phyloP scores from a whole-genome alignment of 2,797 vertebrate species.

The Petrocephalus sullivani region DNA sequence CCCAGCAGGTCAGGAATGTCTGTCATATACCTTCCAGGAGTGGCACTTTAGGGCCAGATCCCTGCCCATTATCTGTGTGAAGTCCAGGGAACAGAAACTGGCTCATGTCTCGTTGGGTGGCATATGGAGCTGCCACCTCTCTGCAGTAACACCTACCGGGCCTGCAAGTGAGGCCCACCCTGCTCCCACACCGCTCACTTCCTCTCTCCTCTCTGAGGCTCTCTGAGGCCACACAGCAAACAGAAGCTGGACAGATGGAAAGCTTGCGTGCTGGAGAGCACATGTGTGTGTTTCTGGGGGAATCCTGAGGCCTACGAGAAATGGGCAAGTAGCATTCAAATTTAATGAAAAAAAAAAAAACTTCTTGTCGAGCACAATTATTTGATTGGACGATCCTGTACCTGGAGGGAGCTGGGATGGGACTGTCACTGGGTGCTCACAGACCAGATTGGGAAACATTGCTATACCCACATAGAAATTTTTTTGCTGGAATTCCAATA shows the following conservation, averaged over 20 bases:
- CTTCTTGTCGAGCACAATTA: neutral
- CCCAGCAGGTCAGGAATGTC: neutral
- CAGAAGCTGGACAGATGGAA: neutral
- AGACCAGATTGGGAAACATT: no score
- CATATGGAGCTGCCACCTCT: neutral
- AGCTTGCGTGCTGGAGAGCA: neutral
- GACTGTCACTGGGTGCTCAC: no score
- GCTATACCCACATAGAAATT: no score
- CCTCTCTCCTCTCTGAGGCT: neutral
- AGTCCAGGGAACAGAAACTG: neutral
- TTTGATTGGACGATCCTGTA: neutral
- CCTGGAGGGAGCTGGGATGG: no score
- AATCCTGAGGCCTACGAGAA: neutral
- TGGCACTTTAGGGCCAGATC: neutral
- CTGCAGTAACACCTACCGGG: neutral
- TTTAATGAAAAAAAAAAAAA: neutral
- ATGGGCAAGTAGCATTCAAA: neutral
- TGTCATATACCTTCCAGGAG: neutral
- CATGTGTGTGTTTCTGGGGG: neutral
- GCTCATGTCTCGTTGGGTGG: neutral
- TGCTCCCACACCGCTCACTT: neutral
- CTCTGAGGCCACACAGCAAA: neutral
- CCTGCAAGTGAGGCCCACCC: neutral
- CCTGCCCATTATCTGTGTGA: neutral
- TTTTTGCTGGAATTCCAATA: no score